Evolutionary conservation across 2,113 vertebrate genomes (phyloP), one percentile per base, ranked within the genome.

Genomic region (Rhynchopsitta pachyrhyncha): DNA sequence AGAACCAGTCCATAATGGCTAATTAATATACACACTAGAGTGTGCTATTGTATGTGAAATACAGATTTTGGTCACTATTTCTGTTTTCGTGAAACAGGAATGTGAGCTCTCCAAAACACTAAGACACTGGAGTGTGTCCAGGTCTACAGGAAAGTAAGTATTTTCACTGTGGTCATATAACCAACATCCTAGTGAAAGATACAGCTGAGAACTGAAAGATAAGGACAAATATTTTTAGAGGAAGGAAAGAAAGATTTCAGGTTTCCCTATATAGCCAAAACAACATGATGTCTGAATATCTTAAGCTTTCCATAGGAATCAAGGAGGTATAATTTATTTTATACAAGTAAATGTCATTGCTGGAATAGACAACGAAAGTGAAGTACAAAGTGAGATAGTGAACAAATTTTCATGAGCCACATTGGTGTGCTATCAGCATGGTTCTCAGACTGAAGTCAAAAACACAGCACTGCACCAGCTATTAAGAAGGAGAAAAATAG

Each of bases 21-120:
- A 86, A 93, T 95, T 85, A 93, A 94, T 31, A 88, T 24, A 90
- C 76, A 92, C 79, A 92, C 82, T 90, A 96, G 92, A 97, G 76
- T 81, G 82, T 96, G 95, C 90, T 96, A 75, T 88, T 94, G 79
- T 88, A 82, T 92, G 71, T 52, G 73, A 96, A 89, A 97, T 92
- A 84, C 46, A 91, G 53, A 57, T 83, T n/a, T 83, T n/a, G 35
- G 44, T 77, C 52, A 57, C 35, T 57, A 39, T 19, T 92, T 60
- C 47, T 78, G 13, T 31, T 92, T n/a, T 35, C 5, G 6, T 41
- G 67, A 93, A 92, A 37, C 25, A 31, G 44, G 41, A 81, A 73
- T 8, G 6, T 29, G 53, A 84, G 41, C 20, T 86, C 27, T 50
- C 11, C 19, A 73, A 17, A 94, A 44, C 18, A 42, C 18, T 20